A percentile compares a stretch with the other conserved stretches of the same genome.
These are phyloP conservation scores for Orientallactaga sibirica DNA, from an alignment of 2,797 vertebrate genomes.

Conservation along the genomic window DNA sequence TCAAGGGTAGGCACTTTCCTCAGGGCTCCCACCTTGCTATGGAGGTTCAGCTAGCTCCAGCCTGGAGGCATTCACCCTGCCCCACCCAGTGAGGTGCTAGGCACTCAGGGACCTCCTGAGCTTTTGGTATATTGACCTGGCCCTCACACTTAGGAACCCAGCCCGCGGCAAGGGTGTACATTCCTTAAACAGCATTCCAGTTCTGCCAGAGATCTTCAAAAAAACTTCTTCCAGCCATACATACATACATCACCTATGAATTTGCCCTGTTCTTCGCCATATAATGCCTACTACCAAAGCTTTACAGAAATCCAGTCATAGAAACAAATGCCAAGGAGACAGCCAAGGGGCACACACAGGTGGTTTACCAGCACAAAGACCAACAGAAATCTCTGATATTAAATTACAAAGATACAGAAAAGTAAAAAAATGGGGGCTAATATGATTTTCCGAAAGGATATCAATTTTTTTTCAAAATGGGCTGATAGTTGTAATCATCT, in stretches of 20 bases:
- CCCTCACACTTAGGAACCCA: not conserved
- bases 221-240: slow-evolving; percentile 94
- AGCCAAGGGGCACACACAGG: slow-evolving; percentile 72
- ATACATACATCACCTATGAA: slow-evolving; percentile 90
- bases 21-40: not conserved
- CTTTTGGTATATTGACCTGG: not conserved
- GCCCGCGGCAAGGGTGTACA: slow-evolving; percentile 93
- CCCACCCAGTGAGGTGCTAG: not conserved
- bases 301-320: slow-evolving; percentile 82
- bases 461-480: slow-evolving; percentile 29
- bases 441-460: slow-evolving; percentile 13
- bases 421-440: slow-evolving; percentile 68
- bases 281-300: slow-evolving; percentile 91
- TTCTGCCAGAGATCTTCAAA: slow-evolving; percentile 97
- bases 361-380: slow-evolving; percentile 81
- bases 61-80: not conserved
- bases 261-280: slow-evolving; percentile 91
- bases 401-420: slow-evolving; percentile 87
- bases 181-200: slow-evolving; percentile 97
- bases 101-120: not conserved
- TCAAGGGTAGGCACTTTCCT: not conserved
- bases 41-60: not conserved
- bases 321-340: slow-evolving; percentile 78
- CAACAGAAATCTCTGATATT: slow-evolving; percentile 88
- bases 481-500: slow-evolving; percentile 72